Percentiles rank a stretch among this genome's conserved stretches.
phyloP scores from a whole-genome alignment of 2,888 invertebrate species.

The Euproctis similis region DNA sequence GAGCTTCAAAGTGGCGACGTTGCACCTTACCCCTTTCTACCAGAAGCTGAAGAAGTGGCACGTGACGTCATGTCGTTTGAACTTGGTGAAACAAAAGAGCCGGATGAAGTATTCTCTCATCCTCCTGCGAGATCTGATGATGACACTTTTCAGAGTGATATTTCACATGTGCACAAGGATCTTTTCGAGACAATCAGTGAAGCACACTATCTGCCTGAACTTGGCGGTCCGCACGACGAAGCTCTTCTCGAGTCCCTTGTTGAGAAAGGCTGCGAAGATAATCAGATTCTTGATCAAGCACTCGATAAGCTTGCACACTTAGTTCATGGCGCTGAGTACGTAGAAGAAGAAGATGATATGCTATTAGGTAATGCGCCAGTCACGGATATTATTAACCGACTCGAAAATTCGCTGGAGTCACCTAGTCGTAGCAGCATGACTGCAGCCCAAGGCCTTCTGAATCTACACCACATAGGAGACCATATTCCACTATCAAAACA shows the following conservation, averaged over 20 bases:
- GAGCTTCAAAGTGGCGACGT: slow-evolving; percentile 32
- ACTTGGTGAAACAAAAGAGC: slow-evolving; percentile 47
- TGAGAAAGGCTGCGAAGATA: slow-evolving; percentile 78
- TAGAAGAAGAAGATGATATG: slow-evolving; percentile 66
- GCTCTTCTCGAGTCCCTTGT: slow-evolving; percentile 77
- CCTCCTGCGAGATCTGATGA: slow-evolving; percentile 40
- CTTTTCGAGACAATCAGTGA: slow-evolving; percentile 69
- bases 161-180: slow-evolving; percentile 54
- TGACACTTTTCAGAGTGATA: slow-evolving; percentile 43
- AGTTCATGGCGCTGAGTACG: slow-evolving; percentile 59
- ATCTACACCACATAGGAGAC: slow-evolving; percentile 57
- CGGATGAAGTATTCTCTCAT: slow-evolving; percentile 51
- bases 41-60: slow-evolving; percentile 47
- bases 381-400: slow-evolving; percentile 77
- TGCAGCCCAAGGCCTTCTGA: slow-evolving; percentile 60
- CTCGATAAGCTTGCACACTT: slow-evolving; percentile 61
- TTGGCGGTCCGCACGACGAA: slow-evolving; percentile 66
- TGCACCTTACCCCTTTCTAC: slow-evolving; percentile 45
- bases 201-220: slow-evolving; percentile 63
- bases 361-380: slow-evolving; percentile 64
- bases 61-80: slow-evolving; percentile 63
- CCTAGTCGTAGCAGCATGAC: slow-evolving; percentile 62
- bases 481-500: slow-evolving; percentile 44
- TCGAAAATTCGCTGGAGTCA: slow-evolving; percentile 77
- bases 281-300: slow-evolving; percentile 67